These are phyloP conservation scores for Atrina japonica DNA, from an alignment of 2,888 invertebrate species.

Conservation along the genomic window DNA sequence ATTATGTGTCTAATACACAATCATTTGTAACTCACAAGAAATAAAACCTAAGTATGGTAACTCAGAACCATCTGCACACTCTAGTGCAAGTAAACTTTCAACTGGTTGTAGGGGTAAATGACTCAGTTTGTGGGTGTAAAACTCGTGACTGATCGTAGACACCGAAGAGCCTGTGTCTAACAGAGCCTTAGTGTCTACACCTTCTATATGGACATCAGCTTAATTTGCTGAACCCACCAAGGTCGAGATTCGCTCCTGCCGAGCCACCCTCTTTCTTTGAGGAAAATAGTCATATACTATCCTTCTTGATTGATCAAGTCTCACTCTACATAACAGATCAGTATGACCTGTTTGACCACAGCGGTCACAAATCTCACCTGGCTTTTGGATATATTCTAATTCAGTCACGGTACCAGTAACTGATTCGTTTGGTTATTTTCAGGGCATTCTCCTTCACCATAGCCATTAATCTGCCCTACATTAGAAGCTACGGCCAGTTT, in stretches of 20 bases:
- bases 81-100: not conserved
- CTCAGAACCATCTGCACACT: slow-evolving; percentile 1
- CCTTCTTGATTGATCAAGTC: not conserved
- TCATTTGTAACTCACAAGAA: not conserved
- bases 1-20: not conserved
- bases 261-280: not conserved
- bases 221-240: not conserved
- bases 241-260: not conserved
- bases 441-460: not conserved
- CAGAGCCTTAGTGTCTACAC: not conserved
- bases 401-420: no score
- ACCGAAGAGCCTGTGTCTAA: not conserved
- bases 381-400: no score
- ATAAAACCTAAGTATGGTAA: not conserved
- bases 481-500: no score
- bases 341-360: no score
- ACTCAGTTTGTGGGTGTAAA: not conserved
- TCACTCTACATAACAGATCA: no score
- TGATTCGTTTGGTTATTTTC: no score
- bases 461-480: not conserved
- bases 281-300: not conserved
- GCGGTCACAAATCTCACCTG: no score
- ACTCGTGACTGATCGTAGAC: not conserved
- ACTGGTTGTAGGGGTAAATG: not conserved
- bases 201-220: not conserved